Evolutionary conservation across 2,888 invertebrate species (phyloP).

Genomic region (Chorisops tibialis): DNA sequence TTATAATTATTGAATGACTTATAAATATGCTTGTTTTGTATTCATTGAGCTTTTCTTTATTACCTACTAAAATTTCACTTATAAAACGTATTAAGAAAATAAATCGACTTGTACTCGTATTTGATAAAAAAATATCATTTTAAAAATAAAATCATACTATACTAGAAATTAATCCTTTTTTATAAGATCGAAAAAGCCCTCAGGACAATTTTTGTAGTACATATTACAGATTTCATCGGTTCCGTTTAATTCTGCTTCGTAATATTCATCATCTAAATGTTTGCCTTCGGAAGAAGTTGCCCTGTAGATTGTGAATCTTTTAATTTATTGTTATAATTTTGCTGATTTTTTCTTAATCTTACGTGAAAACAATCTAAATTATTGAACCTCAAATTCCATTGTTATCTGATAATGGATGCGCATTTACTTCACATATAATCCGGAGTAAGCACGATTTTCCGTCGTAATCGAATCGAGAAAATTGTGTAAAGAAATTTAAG

Average conservation of each 20-base stretch:
- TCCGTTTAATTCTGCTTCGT: constrained; percentile 8
- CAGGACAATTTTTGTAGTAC: constrained; percentile 9
- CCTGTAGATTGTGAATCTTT: background rate
- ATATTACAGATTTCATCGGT: background rate
- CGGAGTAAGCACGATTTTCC: constrained; percentile 62
- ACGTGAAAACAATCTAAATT: constrained; percentile 67
- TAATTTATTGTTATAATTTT: background rate
- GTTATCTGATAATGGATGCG: constrained; percentile 43
- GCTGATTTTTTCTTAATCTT: too few species aligned
- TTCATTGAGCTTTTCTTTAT: too few species aligned
- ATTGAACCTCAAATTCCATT: constrained; percentile 66
- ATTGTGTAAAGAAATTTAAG: background rate
- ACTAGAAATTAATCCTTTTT: constrained; percentile 7
- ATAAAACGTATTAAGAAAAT: too few species aligned
- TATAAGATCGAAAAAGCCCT: constrained; percentile 8
- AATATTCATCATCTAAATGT: constrained; percentile 5
- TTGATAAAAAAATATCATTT: too few species aligned
- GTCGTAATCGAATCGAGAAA: constrained; percentile 56
- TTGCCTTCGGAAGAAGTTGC: background rate
- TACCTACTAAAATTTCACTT: too few species aligned
- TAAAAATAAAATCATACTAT: background rate
- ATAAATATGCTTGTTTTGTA: too few species aligned
- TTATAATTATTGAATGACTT: too few species aligned
- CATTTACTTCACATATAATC: constrained; percentile 65
- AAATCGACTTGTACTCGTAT: too few species aligned